phyloP scores from a whole-genome alignment of 2,888 invertebrate genomes.

The Charanyca ferruginea region DNA sequence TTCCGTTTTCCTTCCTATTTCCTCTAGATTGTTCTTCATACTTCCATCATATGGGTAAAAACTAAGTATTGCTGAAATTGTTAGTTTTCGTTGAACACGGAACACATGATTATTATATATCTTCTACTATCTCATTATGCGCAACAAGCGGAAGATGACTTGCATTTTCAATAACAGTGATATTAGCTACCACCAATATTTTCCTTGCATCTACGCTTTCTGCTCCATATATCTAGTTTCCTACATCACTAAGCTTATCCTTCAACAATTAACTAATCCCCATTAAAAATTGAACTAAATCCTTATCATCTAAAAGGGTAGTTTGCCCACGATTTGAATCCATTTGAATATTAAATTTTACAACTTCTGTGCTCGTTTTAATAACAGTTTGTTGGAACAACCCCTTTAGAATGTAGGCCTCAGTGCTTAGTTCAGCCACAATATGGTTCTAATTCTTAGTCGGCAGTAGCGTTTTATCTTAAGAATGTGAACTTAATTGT shows the following conservation, averaged over 20 bases:
- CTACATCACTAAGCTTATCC: slow-evolving; percentile 19
- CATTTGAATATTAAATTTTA: slow-evolving; percentile 53
- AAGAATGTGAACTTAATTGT: slow-evolving; percentile 18
- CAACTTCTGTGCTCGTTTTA: slow-evolving; percentile 40
- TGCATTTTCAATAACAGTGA: not conserved
- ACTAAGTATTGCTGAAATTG: not conserved
- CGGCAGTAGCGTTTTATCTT: slow-evolving; percentile 10
- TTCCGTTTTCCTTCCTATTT: not conserved
- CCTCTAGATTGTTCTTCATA: not conserved
- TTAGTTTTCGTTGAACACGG: not conserved
- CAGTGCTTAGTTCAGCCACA: slow-evolving; percentile 27
- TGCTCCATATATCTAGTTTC: slow-evolving; percentile 2
- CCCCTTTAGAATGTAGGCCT: slow-evolving; percentile 30
- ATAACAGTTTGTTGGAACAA: slow-evolving; percentile 44
- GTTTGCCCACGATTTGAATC: slow-evolving; percentile 39
- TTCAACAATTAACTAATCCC: slow-evolving; percentile 24
- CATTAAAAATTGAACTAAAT: slow-evolving; percentile 44
- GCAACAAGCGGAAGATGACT: slow-evolving; percentile 29
- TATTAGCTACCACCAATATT: not conserved
- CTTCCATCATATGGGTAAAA: not conserved
- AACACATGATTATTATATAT: not conserved
- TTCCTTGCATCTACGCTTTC: not conserved
- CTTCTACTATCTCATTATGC: not conserved
- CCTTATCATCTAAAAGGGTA: slow-evolving; percentile 47
- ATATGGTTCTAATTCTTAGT: slow-evolving; percentile 20